These are phyloP conservation scores for Ecliptopera silaceata DNA, from an alignment of 2,888 invertebrate genomes.

Conservation along the genomic window DNA sequence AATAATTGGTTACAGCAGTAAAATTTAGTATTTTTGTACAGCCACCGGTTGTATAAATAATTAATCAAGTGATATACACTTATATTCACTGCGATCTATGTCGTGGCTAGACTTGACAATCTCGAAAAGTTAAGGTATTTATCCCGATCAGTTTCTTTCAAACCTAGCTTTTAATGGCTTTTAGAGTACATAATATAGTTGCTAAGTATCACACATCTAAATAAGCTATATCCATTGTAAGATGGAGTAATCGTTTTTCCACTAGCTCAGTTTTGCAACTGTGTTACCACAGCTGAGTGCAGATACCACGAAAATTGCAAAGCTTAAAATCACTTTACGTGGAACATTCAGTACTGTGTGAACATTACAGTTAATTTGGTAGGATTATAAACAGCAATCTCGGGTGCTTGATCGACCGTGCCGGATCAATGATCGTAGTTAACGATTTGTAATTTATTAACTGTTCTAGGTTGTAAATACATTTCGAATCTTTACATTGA, in stretches of 20 bases:
- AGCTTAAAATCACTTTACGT: conserved; percentile 48
- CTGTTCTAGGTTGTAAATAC: conserved; percentile 35
- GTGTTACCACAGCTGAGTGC: conserved; percentile 55
- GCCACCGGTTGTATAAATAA: too few relatives aligned
- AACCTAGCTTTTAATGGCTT: too few relatives aligned
- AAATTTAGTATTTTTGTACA: too few relatives aligned
- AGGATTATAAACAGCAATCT: conserved; percentile 47
- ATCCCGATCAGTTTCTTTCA: too few relatives aligned
- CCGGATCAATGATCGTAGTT: conserved; percentile 48
- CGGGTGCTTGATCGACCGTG: conserved; percentile 48
- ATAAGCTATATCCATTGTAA: conserved; percentile 54
- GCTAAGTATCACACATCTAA: conserved; percentile 31
- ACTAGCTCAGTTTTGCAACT: conserved; percentile 69
- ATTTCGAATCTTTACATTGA: background rate
- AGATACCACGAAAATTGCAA: conserved; percentile 52
- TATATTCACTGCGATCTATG: too few relatives aligned
- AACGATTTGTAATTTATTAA: conserved; percentile 46
- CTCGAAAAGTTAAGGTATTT: too few relatives aligned
- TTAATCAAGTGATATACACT: too few relatives aligned
- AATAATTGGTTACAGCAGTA: too few relatives aligned
- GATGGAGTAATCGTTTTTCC: conserved; percentile 71
- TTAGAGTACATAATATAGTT: background rate
- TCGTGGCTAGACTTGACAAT: too few relatives aligned
- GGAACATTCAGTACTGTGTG: conserved; percentile 8
- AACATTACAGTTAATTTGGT: conserved; percentile 46